These are phyloP conservation scores for Drosophila ercepeae DNA, from an alignment of 1,140 invertebrate species.

Conservation along the genomic window DNA sequence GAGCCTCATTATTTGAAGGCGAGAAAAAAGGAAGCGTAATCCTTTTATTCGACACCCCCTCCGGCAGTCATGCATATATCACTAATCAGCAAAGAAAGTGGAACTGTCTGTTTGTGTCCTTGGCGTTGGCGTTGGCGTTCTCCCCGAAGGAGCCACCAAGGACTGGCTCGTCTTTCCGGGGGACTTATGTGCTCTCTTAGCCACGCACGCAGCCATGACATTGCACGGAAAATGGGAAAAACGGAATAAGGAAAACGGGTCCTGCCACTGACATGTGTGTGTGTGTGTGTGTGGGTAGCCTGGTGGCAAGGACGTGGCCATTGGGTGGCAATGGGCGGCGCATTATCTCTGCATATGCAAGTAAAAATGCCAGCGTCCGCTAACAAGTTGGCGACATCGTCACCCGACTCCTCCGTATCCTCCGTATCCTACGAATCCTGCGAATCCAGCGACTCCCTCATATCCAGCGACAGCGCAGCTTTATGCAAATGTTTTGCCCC, in stretches of 20 bases:
- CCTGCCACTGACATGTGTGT: conserved; percentile 39
- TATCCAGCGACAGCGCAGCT: conserved; percentile 24
- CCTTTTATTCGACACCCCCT: conserved; percentile 5
- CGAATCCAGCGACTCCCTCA: conserved; percentile 3
- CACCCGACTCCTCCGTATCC: conserved; percentile 22
- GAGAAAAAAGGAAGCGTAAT: conserved; percentile 10
- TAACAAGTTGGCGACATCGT: conserved; percentile 69
- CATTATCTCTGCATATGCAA: conserved; percentile 68
- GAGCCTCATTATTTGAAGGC: conserved; percentile 8
- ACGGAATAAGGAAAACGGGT: not conserved
- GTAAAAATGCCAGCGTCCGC: conserved; percentile 62
- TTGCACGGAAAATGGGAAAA: conserved; percentile 26
- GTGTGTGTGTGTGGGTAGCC: not conserved
- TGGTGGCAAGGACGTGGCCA: conserved; percentile 49
- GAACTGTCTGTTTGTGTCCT: conserved; percentile 21
- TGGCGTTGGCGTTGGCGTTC: conserved; percentile 6
- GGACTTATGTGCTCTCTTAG: conserved; percentile 59
- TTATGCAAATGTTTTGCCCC: conserved; percentile 64
- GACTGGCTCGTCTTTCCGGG: conserved; percentile 49
- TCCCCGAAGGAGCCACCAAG: conserved; percentile 10
- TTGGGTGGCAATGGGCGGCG: conserved; percentile 38
- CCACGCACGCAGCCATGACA: conserved; percentile 66
- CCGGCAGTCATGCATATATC: conserved; percentile 28
- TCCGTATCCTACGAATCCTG: not conserved
- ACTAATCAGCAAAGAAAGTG: conserved; percentile 41